Evolutionary conservation across 2,888 invertebrate species (phyloP).

Genomic region (Drosophila atripex): DNA sequence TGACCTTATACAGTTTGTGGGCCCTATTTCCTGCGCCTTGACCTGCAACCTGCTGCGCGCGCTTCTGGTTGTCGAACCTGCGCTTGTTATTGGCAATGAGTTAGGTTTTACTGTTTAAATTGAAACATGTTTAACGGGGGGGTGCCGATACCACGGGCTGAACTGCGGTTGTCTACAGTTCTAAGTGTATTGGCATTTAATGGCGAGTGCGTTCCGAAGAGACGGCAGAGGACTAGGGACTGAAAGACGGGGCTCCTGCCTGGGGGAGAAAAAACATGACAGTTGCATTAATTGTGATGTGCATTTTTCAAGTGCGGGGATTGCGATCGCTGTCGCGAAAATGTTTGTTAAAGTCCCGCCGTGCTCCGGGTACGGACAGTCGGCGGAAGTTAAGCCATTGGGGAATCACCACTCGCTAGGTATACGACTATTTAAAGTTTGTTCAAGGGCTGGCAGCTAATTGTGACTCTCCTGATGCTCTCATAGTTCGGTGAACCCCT

Average conservation of each 20-base stretch:
- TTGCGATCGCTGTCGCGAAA: conserved; percentile 46
- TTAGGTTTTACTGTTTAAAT: conserved; percentile 79
- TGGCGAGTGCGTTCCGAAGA: conserved; percentile 74
- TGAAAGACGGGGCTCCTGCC: conserved; percentile 8
- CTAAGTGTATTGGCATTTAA: conserved; percentile 83
- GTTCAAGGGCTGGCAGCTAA: conserved; percentile 39
- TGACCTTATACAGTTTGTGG: too few relatives aligned
- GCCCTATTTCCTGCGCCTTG: neutral
- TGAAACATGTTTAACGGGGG: conserved; percentile 49
- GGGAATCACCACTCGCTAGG: conserved; percentile 13
- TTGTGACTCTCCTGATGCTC: conserved; percentile 7
- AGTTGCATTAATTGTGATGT: conserved; percentile 79
- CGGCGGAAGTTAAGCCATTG: conserved; percentile 38
- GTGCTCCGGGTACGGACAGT: neutral
- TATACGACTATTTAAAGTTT: conserved; percentile 42
- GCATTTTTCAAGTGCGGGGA: conserved; percentile 74
- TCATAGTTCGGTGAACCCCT: conserved; percentile 49
- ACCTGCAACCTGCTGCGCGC: neutral
- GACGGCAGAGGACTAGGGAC: conserved; percentile 30
- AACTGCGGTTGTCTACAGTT: conserved; percentile 65
- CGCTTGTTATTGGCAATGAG: conserved; percentile 76
- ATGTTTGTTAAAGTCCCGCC: conserved; percentile 38
- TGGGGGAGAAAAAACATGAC: conserved; percentile 66
- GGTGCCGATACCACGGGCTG: neutral
- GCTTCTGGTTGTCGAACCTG: conserved; percentile 38